A percentile compares a stretch with the other conserved stretches of the same genome.
phyloP scores from a whole-genome alignment of 2,888 invertebrate genomes.

The Drosophila dives region DNA sequence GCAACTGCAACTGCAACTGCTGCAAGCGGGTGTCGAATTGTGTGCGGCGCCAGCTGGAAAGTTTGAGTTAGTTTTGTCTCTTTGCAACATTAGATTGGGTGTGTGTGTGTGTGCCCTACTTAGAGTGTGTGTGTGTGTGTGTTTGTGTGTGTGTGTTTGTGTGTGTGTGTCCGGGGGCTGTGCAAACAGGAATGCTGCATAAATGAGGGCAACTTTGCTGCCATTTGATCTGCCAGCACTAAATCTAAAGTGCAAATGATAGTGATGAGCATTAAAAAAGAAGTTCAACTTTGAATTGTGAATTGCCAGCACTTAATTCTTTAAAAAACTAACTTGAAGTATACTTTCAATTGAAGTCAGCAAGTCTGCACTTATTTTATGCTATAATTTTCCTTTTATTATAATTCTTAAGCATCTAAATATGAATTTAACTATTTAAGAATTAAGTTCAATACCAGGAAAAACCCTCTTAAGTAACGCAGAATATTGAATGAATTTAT shows the following conservation, averaged over 20 bases:
- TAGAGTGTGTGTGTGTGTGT: conserved; percentile 23
- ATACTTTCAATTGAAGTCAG: not conserved
- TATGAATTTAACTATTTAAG: not conserved
- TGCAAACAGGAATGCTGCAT: conserved; percentile 50
- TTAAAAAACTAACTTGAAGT: not conserved
- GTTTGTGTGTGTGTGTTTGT: conserved; percentile 24
- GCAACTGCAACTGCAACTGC: not conserved
- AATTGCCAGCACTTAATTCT: not conserved
- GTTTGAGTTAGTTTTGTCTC: conserved; percentile 39
- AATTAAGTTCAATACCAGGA: not conserved
- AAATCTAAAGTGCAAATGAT: conserved; percentile 27
- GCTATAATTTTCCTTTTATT: not conserved
- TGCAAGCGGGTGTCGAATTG: conserved; percentile 45
- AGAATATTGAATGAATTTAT: not conserved
- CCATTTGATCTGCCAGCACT: conserved; percentile 41
- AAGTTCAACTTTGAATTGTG: not conserved
- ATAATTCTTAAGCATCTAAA: not conserved
- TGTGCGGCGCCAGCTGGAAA: conserved; percentile 52
- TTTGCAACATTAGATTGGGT: conserved; percentile 43
- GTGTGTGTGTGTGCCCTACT: conserved; percentile 50
- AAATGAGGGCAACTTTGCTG: conserved; percentile 55
- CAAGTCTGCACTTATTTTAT: not conserved
- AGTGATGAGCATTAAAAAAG: conserved; percentile 6
- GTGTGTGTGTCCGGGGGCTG: conserved; percentile 28
- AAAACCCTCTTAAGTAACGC: not conserved